Conservation (phyloP, 2,888 invertebrate genomes). For the Dryobotodes eremita region DNA sequence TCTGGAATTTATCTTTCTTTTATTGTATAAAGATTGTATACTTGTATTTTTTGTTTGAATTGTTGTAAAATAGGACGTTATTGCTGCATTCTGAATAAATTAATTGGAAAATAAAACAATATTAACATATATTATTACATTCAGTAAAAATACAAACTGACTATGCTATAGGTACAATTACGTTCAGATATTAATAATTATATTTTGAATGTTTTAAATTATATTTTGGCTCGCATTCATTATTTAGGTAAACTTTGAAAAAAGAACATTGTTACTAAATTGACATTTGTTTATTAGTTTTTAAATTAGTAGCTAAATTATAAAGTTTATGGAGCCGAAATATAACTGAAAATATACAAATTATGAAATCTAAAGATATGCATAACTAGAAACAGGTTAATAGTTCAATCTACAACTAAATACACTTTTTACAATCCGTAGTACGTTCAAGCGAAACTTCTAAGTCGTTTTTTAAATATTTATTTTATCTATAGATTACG, state of each 20-base stretch:
- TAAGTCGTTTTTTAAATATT: constrained; percentile 85
- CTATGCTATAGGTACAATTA: constrained; percentile 78
- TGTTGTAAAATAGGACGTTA: constrained; percentile 5
- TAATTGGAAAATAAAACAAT: constrained; percentile 73
- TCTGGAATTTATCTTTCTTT: neutral
- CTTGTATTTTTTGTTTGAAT: neutral
- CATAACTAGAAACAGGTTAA: constrained; percentile 89
- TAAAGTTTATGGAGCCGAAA: constrained; percentile 63
- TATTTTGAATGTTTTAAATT: constrained; percentile 70
- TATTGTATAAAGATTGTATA: neutral
- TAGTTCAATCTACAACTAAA: constrained; percentile 89
- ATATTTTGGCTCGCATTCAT: constrained; percentile 70
- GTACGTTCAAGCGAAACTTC: constrained; percentile 86
- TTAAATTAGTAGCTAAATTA: constrained; percentile 20
- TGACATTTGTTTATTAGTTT: constrained; percentile 44
- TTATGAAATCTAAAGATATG: constrained; percentile 89
- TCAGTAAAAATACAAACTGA: constrained; percentile 78
- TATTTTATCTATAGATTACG: constrained; percentile 80
- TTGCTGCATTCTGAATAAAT: constrained; percentile 59
- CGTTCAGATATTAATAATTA: constrained; percentile 75
- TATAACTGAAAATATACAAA: constrained; percentile 72
- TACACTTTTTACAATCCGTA: constrained; percentile 90
- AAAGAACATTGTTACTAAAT: constrained; percentile 51
- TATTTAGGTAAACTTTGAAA: constrained; percentile 39
- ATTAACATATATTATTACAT: constrained; percentile 75